Base-by-base conservation (phyloP, 53 echinoderm and acorn worm species). In the Paracentrotus lividus region DNA sequence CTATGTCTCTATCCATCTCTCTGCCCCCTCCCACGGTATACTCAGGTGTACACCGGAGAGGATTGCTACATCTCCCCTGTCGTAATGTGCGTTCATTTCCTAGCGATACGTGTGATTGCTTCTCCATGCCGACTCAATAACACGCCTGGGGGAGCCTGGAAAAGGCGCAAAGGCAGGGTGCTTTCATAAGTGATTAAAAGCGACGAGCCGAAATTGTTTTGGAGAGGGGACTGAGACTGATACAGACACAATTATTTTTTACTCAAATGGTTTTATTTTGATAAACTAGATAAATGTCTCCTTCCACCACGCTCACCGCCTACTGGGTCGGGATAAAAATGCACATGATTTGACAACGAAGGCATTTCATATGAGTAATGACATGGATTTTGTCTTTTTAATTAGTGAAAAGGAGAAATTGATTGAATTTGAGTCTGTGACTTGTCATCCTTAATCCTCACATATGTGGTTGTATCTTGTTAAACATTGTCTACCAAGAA, bases 141-240 rank as follows among this genome's bases (percentile, higher is more conserved):
- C 81, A 81, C 81, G 81, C 81, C 81, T 81, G 44, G 47, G 81
- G 81, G 81, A 81, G 81, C 81, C 81, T 47, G n/a, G 23, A 27
- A 27, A 47, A 49, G 81, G 45, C 8, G 7, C 81, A 26, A 15
- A 40, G 81, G 81, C 81, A 81, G 81, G 81, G 47, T 9, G 44
- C 81, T 81, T 81, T 81, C 81, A 81, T 45, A 81, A 81, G 81
- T 81, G 81, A 81, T 81, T 81, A 81, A 81, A 81, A 81, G 45
- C 81, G 81, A 81, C 81, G 81, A 45, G 81, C 44, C 3, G 81
- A 81, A 45, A 81, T 81, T 81, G 47, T 81, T 81, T 81, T 81
- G 2, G 47, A 47, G 45, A 81, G 47, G n/a, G 26, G 24, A 81
- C 45, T 47, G 81, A 81, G 81, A 81, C 81, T 27, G 81, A 81